Percentiles rank a stretch among this genome's conserved stretches.
Evolutionary conservation across 2,113 vertebrate species (phyloP).

Genomic region (Melanerpes aurifrons): DNA sequence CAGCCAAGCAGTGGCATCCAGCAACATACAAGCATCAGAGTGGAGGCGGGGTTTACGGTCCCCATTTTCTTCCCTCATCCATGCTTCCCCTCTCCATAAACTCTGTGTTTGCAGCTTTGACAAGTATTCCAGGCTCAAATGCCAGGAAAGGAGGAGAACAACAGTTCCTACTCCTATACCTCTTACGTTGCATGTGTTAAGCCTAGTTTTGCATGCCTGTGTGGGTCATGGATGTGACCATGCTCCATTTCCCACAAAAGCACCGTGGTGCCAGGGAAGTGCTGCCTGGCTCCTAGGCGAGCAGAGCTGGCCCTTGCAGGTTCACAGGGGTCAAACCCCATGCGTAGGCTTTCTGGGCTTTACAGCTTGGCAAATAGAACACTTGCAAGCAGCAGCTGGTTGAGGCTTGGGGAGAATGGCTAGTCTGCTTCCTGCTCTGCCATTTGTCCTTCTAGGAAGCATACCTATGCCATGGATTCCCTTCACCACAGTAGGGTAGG

Average conservation of each 20-base stretch:
- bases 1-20: not conserved
- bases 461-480: conserved; percentile 22
- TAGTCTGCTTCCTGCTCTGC: conserved; percentile 34
- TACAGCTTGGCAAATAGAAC: not conserved
- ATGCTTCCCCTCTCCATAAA: not conserved
- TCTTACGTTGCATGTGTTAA: not conserved
- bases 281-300: not conserved
- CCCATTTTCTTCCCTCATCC: not conserved
- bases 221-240: not conserved
- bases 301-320: not conserved
- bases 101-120: not conserved
- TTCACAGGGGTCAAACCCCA: not conserved
- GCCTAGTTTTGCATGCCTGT: not conserved
- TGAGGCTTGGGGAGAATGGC: not conserved
- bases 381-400: conserved; percentile 10
- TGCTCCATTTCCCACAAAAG: not conserved
- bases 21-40: not conserved
- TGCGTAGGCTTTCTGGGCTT: not conserved
- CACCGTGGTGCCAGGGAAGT: not conserved
- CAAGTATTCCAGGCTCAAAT: not conserved
- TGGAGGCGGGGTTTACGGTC: not conserved
- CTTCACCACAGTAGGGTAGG: not conserved
- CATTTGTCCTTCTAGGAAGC: conserved; percentile 21
- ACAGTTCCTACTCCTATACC: not conserved
- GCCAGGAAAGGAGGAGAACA: not conserved